Base-by-base conservation (phyloP, 2,797 vertebrate species). In the Catamblyrhynchus diadema region DNA sequence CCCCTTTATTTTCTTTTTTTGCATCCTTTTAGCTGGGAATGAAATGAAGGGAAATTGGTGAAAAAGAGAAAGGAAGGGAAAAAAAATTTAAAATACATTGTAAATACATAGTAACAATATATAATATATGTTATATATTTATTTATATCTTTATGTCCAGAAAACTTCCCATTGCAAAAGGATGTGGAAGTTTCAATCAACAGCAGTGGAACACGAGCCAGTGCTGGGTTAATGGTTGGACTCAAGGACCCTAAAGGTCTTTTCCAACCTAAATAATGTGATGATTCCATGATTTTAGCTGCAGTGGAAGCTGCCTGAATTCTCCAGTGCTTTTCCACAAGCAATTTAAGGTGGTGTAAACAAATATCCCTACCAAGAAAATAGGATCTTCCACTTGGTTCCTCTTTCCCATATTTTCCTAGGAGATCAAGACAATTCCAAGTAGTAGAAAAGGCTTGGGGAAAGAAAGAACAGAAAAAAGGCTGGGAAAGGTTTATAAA, bases 1-100 rank as follows among this genome's bases (percentile, higher is more conserved):
- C 3, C 1, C 2, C 5, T 83, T 30, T 47, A 6, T 70, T 51
- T 80, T 54, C 10, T 51, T 6, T 75, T 73, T 78, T 56, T 3
- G 15, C 4, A 3, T 18, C 10, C 4, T 75, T 72, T 48, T 62
- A 50, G 15, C 19, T n/a, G 16, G 9, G 5, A 74, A 19, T 0
- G 17, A 80, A 94, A 28, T 2, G 0, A 48, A 77, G 4, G 15
- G 7, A 64, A 37, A 24, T 2, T 5, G 5, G 1, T 4, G 0
- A 2, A 1, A 12, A 39, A 62, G 10, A 73, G 9, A 5, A n/a
- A 48, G 12, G 3, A 30, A 59, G 22, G 7, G 19, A 3, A 6
- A 73, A 6, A 73, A n/a, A 9, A 2, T 3, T 4, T 54, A 8
- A 8, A 37, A 2, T 4, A 2, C n/a, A 11, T 33, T 66, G 51